These are phyloP conservation scores for Hirtodrosophila histrioides DNA, from an alignment of 2,888 invertebrate genomes.

Conservation along the genomic window DNA sequence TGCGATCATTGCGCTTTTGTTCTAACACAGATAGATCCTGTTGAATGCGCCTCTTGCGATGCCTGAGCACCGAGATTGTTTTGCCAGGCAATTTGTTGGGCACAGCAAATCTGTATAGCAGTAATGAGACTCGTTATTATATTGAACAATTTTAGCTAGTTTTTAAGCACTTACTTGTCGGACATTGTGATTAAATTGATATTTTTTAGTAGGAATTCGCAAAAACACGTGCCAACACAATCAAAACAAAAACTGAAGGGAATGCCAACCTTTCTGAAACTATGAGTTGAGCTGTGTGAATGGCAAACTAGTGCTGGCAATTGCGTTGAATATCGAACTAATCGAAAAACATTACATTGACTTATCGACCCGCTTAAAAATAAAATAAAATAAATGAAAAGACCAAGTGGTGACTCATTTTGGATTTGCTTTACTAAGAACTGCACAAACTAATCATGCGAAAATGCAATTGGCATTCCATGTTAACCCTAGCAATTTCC, in stretches of 20 bases:
- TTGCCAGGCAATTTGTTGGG: conserved; percentile 84
- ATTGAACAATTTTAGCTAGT: neutral
- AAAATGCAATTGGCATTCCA: conserved; percentile 28
- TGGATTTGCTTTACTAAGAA: conserved; percentile 13
- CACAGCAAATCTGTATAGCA: conserved; percentile 81
- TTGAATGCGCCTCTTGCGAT: conserved; percentile 83
- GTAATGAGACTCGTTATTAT: neutral
- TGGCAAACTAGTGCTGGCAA: conserved; percentile 15
- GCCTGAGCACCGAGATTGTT: conserved; percentile 83
- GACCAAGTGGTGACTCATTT: neutral
- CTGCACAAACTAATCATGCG: conserved; percentile 1
- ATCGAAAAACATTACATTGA: conserved; percentile 10
- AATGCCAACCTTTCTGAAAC: conserved; percentile 23
- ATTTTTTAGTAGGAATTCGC: conserved; percentile 28
- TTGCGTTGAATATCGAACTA: neutral
- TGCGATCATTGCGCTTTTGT: conserved; percentile 78
- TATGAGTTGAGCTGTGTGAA: conserved; percentile 27
- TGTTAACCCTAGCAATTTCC: conserved; percentile 22
- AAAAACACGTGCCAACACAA: conserved; percentile 66
- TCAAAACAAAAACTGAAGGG: conserved; percentile 71
- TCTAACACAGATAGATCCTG: conserved; percentile 81
- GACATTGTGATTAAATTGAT: conserved; percentile 68
- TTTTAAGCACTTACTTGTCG: conserved; percentile 74
- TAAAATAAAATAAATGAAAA: neutral
- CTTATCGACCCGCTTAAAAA: neutral